A percentile compares a stretch with the other conserved stretches of the same genome.
phyloP scores from a whole-genome alignment of 2,888 invertebrate genomes.

The Cephonodes hylas region DNA sequence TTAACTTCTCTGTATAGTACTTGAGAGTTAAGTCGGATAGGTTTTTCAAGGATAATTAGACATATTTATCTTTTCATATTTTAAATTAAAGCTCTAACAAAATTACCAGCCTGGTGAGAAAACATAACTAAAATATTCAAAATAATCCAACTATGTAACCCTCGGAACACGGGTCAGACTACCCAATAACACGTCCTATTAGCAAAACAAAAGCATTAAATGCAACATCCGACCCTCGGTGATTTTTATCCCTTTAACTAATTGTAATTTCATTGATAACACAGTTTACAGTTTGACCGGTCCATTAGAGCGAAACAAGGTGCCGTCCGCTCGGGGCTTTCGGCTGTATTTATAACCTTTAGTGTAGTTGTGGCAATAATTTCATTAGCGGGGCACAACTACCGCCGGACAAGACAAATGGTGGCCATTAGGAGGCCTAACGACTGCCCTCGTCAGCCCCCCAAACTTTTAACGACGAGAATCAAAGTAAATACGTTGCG shows the following conservation, averaged over 20 bases:
- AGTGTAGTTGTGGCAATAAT: conserved; percentile 81
- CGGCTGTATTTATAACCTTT: conserved; percentile 79
- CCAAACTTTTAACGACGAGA: conserved; percentile 80
- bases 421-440: conserved; percentile 79
- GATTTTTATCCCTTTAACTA: conserved; percentile 74
- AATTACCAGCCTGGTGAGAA: no score
- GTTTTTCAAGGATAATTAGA: no score
- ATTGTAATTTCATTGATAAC: conserved; percentile 82
- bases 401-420: conserved; percentile 82
- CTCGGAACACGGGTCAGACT: not conserved
- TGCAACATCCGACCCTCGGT: conserved; percentile 67
- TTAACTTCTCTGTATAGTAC: no score
- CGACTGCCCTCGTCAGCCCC: conserved; percentile 77
- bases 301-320: conserved; percentile 80
- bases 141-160: not conserved
- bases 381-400: conserved; percentile 81
- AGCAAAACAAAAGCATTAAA: conserved; percentile 56
- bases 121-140: not conserved
- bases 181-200: conserved; percentile 11
- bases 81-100: no score
- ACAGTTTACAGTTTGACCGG: conserved; percentile 81
- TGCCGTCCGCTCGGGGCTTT: conserved; percentile 70
- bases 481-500: conserved; percentile 80
- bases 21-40: no score
- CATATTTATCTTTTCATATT: no score